Evolutionary conservation across 1,140 invertebrate genomes (phyloP).

Genomic region (Scaptomyza graminum): DNA sequence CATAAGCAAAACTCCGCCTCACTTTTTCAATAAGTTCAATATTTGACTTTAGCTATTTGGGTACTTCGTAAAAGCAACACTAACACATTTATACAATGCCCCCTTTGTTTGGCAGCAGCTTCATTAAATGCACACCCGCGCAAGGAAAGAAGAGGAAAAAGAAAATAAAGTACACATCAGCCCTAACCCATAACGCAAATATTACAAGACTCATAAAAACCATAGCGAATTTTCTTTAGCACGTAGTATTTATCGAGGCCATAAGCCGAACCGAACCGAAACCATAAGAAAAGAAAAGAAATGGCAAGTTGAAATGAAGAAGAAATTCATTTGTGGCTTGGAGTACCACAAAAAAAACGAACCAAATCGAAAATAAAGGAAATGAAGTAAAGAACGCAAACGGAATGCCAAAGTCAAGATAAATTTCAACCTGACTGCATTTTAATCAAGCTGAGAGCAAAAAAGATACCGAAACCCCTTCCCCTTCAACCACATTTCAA

Average conservation of each 20-base stretch:
- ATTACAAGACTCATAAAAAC: slow-evolving; percentile 58
- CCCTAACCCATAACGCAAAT: slow-evolving; percentile 43
- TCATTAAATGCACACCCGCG: slow-evolving; percentile 41
- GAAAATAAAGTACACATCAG: slow-evolving; percentile 20
- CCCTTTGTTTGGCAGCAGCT: slow-evolving; percentile 42
- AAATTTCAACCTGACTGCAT: slow-evolving; percentile 78
- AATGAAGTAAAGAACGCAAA: slow-evolving; percentile 38
- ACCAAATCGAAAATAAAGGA: slow-evolving; percentile 1
- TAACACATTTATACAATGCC: slow-evolving; percentile 5
- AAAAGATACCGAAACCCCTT: slow-evolving; percentile 41
- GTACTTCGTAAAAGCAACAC: background rate
- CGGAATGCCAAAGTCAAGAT: slow-evolving; percentile 40
- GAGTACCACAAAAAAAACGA: background rate
- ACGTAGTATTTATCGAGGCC: slow-evolving; percentile 64
- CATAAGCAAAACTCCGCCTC: too few species aligned
- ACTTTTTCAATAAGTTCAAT: slow-evolving; percentile 51
- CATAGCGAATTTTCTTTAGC: slow-evolving; percentile 46
- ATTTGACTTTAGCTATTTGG: slow-evolving; percentile 46
- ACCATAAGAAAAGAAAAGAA: slow-evolving; percentile 8
- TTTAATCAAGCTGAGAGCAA: slow-evolving; percentile 74
- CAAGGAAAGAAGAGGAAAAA: background rate
- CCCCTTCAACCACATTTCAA: background rate
- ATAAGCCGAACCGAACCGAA: slow-evolving; percentile 19
- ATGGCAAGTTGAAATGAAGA: slow-evolving; percentile 24
- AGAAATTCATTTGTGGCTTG: slow-evolving; percentile 64